A percentile compares a stretch with the other conserved stretches of the same genome.
These are phyloP conservation scores for Azemiops feae DNA, from an alignment of 2,113 vertebrate species.

Conservation along the genomic window DNA sequence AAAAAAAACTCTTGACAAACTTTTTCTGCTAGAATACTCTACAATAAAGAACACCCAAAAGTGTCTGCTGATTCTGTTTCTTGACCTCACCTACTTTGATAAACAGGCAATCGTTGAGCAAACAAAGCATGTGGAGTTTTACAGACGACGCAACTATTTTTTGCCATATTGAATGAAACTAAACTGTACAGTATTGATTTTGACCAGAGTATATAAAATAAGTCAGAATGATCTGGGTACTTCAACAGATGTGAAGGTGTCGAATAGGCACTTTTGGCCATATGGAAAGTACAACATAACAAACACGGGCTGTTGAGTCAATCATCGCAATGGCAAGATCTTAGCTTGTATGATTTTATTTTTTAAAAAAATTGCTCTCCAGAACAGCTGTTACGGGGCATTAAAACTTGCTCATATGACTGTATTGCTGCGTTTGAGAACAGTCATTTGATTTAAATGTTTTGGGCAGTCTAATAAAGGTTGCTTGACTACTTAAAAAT, in stretches of 20 bases:
- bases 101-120: background rate
- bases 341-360: background rate
- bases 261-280: background rate
- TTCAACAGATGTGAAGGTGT: background rate
- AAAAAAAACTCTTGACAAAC: background rate
- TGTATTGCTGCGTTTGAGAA: background rate
- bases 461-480: background rate
- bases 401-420: background rate
- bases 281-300: background rate
- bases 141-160: background rate
- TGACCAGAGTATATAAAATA: background rate
- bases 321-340: background rate
- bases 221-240: background rate
- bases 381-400: background rate
- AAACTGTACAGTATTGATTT: background rate
- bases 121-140: background rate
- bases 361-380: background rate
- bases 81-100: background rate
- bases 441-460: background rate
- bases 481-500: background rate
- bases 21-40: background rate
- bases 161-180: background rate
- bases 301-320: background rate
- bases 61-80: background rate
- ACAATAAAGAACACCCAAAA: background rate